Percentiles rank a stretch among this genome's conserved stretches.
Conservation (phyloP, 2,797 vertebrate genomes). For the Lacerta bilineata region DNA sequence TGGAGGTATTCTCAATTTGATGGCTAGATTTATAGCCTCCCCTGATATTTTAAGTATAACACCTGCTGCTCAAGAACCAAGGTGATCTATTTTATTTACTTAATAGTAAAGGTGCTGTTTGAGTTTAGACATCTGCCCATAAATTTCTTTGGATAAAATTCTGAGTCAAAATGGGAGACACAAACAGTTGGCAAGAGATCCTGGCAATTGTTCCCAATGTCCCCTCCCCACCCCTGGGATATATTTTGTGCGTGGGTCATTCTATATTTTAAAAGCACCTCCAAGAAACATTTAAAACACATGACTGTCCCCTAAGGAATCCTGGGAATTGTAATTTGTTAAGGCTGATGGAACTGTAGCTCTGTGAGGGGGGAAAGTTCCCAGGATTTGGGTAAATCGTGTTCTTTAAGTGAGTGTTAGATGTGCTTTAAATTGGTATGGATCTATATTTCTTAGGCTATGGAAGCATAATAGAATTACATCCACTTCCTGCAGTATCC, state of each 20-base stretch:
- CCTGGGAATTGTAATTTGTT: too few species aligned
- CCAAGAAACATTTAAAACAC: too few species aligned
- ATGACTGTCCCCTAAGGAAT: too few species aligned
- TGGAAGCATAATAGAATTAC: neutral
- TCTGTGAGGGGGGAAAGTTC: too few species aligned
- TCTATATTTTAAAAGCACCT: too few species aligned
- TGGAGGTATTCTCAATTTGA: conserved; percentile 22
- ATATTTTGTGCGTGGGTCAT: neutral
- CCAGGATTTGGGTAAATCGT: too few species aligned
- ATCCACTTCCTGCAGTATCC: neutral
- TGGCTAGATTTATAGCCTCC: conserved; percentile 4
- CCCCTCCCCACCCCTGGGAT: neutral
- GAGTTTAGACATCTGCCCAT: neutral
- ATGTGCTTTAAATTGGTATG: too few species aligned
- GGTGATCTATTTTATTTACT: neutral
- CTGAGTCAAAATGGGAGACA: neutral
- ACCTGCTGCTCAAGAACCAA: conserved; percentile 24
- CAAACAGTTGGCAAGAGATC: neutral
- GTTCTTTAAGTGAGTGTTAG: too few species aligned
- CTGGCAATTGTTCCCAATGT: neutral
- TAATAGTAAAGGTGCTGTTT: conserved; percentile 38
- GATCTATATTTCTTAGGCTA: neutral
- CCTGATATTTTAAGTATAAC: conserved; percentile 11
- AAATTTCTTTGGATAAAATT: neutral
- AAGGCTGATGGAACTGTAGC: too few species aligned